Base-by-base conservation (phyloP, 1,140 invertebrate species). In the Drosophila leontia region DNA sequence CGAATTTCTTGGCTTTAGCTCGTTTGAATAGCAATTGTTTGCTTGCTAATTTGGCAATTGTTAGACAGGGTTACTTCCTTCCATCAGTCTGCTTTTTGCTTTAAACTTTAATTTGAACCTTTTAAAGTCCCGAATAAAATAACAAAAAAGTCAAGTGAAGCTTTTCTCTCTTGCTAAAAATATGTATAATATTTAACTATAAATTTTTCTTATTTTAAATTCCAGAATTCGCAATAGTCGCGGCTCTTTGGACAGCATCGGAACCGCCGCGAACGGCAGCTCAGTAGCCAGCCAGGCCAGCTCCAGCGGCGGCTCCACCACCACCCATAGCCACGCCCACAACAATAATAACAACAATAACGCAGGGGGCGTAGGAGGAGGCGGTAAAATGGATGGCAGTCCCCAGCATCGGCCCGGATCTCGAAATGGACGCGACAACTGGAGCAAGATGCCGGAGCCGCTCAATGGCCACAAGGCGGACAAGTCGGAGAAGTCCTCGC, bases 141-240 rank as follows among this genome's bases (percentile, higher is more conserved):
- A 42, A 47, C 8, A 57, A 47, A 34, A 2, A 29, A 51, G 42
- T 19, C 17, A n/a, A n/a, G n/a, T n/a, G n/a, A n/a, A n/a, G n/a
- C n/a, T n/a, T n/a, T n/a, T n/a, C n/a, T n/a, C n/a, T n/a, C n/a
- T n/a, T n/a, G n/a, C n/a, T n/a, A n/a, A n/a, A n/a, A n/a, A n/a
- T n/a, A n/a, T n/a, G n/a, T n/a, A n/a, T n/a, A n/a, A n/a, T n/a
- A n/a, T n/a, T n/a, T n/a, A n/a, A n/a, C n/a, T n/a, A n/a, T n/a
- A n/a, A 17, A n/a, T 34, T 34, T 17, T 19, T 19, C 9, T 7
- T 34, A 7, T 34, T 26, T 17, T 12, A 0, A 29, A 32, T 51
- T 62, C n/a, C 45, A 93, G 92, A 39, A 92, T 92, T 69, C 92
- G 92, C 62, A 92, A 82, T 67, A 93, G 92, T 80, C 87, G 92